Evolutionary conservation across 2,113 vertebrate genomes (phyloP).

Genomic region (Eclectus roratus): DNA sequence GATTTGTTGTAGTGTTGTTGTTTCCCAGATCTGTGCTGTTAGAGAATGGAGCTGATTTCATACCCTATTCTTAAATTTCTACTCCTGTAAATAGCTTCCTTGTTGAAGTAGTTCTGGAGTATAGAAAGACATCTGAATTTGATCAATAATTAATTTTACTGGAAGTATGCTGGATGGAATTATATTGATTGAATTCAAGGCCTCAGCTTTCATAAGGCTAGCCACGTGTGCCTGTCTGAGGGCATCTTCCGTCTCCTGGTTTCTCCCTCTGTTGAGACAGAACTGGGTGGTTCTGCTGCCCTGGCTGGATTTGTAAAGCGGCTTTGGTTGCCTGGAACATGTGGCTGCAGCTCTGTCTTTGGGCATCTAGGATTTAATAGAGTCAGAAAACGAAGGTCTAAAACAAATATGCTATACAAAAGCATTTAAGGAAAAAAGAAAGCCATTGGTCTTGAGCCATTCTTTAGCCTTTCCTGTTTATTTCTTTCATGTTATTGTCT

Average conservation of each 20-base stretch:
- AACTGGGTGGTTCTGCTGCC: not conserved
- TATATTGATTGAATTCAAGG: not conserved
- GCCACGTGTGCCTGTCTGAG: accelerated
- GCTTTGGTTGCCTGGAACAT: not conserved
- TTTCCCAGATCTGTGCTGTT: not conserved
- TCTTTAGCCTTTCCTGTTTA: not conserved
- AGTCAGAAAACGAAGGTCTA: not conserved
- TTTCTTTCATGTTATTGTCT: not conserved
- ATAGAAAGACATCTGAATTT: not conserved
- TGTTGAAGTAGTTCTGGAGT: not conserved
- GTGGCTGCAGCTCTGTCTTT: not conserved
- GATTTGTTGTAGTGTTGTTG: not conserved
- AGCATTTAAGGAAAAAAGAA: not conserved
- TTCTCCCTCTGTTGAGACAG: not conserved
- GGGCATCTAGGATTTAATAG: not conserved
- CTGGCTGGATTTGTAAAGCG: not conserved
- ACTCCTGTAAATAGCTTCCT: not conserved
- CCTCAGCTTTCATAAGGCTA: not conserved
- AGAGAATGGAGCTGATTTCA: not conserved
- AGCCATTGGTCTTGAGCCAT: not conserved
- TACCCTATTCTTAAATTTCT: not conserved
- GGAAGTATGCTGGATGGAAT: not conserved
- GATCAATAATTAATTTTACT: not conserved
- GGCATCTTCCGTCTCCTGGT: not conserved
- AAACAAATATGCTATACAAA: not conserved